phyloP scores from a whole-genome alignment of 2,888 invertebrate genomes.

The Deroplatys truncata region DNA sequence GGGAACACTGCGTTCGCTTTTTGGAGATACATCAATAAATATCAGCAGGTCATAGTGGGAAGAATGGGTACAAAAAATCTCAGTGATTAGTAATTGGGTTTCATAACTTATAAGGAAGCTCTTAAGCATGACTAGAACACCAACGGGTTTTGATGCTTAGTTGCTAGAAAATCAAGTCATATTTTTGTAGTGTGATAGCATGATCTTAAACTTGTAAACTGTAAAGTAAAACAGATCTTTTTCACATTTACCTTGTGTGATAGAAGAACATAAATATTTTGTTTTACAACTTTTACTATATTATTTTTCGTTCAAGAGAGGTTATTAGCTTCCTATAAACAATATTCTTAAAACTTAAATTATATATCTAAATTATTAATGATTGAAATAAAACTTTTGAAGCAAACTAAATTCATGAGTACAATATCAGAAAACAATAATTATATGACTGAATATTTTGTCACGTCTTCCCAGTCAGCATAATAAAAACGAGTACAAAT shows the following conservation, averaged over 20 bases:
- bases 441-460: neutral
- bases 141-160: neutral
- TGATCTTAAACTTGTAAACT: neutral
- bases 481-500: neutral
- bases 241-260: neutral
- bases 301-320: neutral
- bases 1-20: too few relatives aligned
- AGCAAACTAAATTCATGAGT: neutral
- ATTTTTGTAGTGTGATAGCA: neutral
- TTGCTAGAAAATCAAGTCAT: neutral
- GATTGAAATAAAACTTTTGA: neutral
- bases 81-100: neutral
- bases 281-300: neutral
- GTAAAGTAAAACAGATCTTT: neutral
- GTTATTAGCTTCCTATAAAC: too few relatives aligned
- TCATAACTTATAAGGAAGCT: neutral
- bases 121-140: neutral
- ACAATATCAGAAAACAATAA: neutral
- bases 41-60: too few relatives aligned
- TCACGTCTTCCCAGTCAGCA: neutral
- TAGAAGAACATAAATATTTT: neutral
- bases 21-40: too few relatives aligned
- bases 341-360: neutral
- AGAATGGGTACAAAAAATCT: neutral
- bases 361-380: neutral